A percentile compares a stretch with the other conserved stretches of the same genome.
Conservation (phyloP, 2,113 vertebrate genomes). For the Rhinoptilus africanus region DNA sequence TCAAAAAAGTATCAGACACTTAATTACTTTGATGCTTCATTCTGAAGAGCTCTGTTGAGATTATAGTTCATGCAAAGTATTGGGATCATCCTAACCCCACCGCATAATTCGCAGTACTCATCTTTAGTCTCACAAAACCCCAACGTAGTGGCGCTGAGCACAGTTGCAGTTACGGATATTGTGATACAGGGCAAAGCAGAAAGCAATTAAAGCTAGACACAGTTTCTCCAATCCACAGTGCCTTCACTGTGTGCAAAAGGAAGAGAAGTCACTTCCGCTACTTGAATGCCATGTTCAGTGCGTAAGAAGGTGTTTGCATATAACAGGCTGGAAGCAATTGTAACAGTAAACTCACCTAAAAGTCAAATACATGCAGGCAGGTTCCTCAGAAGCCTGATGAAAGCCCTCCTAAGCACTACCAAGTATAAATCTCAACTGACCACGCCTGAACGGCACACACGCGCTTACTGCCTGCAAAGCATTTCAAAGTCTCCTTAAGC, state of each 20-base stretch:
- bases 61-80: not conserved
- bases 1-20: constrained; percentile 22
- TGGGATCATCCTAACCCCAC: not conserved
- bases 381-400: not conserved
- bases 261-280: not conserved
- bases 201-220: rapidly evolving
- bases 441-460: not conserved
- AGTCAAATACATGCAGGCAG: not conserved
- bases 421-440: not conserved
- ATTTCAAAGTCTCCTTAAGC: not conserved
- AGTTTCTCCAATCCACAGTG: not conserved
- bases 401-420: not conserved
- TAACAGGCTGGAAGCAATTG: not conserved
- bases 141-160: not conserved
- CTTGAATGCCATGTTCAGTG: not conserved
- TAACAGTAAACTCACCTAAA: not conserved
- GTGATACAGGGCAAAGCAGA: not conserved
- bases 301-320: not conserved
- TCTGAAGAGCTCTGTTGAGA: not conserved
- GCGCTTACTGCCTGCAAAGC: not conserved
- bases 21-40: constrained; percentile 3
- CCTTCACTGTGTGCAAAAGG: not conserved
- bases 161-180: not conserved
- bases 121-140: not conserved
- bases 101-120: not conserved